These are phyloP conservation scores for Argyresthia albistria DNA, from an alignment of 2,888 invertebrate species.

Conservation along the genomic window DNA sequence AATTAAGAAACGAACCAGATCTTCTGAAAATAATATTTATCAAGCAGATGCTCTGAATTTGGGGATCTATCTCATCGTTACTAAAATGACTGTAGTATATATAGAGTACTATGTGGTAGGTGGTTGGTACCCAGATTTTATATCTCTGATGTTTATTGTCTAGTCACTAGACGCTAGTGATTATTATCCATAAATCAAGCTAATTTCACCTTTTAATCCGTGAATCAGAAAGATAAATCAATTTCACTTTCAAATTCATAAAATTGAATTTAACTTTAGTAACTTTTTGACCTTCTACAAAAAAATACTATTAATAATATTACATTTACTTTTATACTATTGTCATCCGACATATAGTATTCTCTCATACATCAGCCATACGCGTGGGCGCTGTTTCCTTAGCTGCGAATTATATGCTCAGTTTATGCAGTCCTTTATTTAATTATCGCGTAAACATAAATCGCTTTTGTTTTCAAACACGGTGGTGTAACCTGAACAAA, in stretches of 20 bases:
- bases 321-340: slow-evolving; percentile 8
- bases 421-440: slow-evolving; percentile 29
- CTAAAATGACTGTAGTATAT: too few relatives aligned
- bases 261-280: not conserved
- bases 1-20: too few relatives aligned
- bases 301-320: slow-evolving; percentile 6
- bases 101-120: too few relatives aligned
- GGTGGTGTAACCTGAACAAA: slow-evolving; percentile 5
- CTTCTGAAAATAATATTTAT: too few relatives aligned
- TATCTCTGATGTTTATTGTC: too few relatives aligned
- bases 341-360: not conserved
- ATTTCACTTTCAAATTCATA: slow-evolving; percentile 19
- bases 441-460: slow-evolving; percentile 39
- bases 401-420: slow-evolving; percentile 6
- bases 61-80: too few relatives aligned
- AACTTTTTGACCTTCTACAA: not conserved
- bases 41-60: too few relatives aligned
- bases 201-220: not conserved
- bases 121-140: too few relatives aligned
- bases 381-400: slow-evolving; percentile 19
- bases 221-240: slow-evolving; percentile 7
- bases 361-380: not conserved
- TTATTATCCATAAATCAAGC: too few relatives aligned
- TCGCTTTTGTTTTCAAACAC: slow-evolving; percentile 60
- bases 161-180: too few relatives aligned